Conservation (phyloP, 2,888 invertebrate species). For the Apantesis nais region DNA sequence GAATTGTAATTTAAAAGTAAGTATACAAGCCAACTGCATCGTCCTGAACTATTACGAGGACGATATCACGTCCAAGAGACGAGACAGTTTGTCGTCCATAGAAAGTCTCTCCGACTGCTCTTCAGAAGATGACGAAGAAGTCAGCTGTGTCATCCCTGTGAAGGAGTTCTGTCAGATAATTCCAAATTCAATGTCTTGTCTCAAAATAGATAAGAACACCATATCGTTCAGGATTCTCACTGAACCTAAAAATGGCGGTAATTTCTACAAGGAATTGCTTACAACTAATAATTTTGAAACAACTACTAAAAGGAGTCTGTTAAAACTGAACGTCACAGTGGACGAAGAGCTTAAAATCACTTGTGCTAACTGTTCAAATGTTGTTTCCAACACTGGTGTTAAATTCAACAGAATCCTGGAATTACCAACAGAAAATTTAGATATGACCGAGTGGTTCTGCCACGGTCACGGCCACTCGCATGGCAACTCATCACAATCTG, state of each 20-base stretch:
- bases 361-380: conserved; percentile 75
- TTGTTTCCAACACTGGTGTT: conserved; percentile 74
- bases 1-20: conserved; percentile 78
- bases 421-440: conserved; percentile 85
- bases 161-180: conserved; percentile 76
- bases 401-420: conserved; percentile 87
- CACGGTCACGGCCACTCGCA: conserved; percentile 80
- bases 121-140: conserved; percentile 73
- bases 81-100: conserved; percentile 78
- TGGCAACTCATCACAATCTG: conserved; percentile 47
- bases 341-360: conserved; percentile 66
- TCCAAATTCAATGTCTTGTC: conserved; percentile 82
- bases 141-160: conserved; percentile 68
- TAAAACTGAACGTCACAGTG: conserved; percentile 66
- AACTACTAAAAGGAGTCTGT: conserved; percentile 50
- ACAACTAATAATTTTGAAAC: conserved; percentile 51
- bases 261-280: conserved; percentile 77
- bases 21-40: conserved; percentile 77
- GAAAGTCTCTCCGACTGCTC: conserved; percentile 79
- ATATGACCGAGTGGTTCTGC: conserved; percentile 89
- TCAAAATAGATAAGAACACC: conserved; percentile 77
- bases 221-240: conserved; percentile 81
- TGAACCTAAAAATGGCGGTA: conserved; percentile 76
- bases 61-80: conserved; percentile 53
- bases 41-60: conserved; percentile 75